Conservation (phyloP, 2,888 invertebrate species). For the Amphipoea oculea region DNA sequence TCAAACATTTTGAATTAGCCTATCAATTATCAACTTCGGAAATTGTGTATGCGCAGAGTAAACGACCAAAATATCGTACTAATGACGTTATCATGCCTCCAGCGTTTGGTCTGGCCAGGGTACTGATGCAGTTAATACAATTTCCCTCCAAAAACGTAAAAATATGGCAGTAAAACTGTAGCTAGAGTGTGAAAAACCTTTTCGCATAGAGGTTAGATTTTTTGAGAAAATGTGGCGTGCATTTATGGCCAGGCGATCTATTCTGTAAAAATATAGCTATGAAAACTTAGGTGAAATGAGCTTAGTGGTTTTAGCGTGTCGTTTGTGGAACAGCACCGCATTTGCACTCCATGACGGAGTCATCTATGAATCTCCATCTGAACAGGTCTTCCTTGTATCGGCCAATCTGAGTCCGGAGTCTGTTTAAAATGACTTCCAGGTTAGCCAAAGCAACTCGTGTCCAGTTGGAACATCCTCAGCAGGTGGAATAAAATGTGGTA, state of each 20-base stretch:
- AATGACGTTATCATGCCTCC: conserved; percentile 43
- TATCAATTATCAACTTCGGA: conserved; percentile 47
- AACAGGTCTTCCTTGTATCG: too few species aligned
- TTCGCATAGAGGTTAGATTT: background rate
- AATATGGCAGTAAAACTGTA: background rate
- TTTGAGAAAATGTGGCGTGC: background rate
- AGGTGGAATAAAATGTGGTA: too few species aligned
- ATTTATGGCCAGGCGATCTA: background rate
- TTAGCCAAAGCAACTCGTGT: too few species aligned
- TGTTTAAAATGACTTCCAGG: too few species aligned
- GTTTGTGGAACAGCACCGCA: too few species aligned
- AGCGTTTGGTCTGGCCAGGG: conserved; percentile 7
- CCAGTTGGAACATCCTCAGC: too few species aligned
- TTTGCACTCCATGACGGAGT: too few species aligned
- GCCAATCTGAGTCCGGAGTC: too few species aligned
- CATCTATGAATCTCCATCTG: too few species aligned
- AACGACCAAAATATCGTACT: conserved; percentile 30
- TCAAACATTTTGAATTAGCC: conserved; percentile 19
- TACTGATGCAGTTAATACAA: conserved; percentile 16
- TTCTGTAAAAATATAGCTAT: background rate
- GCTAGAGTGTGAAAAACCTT: background rate
- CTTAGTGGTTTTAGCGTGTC: background rate
- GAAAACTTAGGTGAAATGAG: background rate
- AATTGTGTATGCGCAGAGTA: conserved; percentile 32
- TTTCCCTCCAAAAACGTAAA: conserved; percentile 7